Evolutionary conservation across 2,797 vertebrate species (phyloP).

Genomic region (Acanthurus leucopareius): DNA sequence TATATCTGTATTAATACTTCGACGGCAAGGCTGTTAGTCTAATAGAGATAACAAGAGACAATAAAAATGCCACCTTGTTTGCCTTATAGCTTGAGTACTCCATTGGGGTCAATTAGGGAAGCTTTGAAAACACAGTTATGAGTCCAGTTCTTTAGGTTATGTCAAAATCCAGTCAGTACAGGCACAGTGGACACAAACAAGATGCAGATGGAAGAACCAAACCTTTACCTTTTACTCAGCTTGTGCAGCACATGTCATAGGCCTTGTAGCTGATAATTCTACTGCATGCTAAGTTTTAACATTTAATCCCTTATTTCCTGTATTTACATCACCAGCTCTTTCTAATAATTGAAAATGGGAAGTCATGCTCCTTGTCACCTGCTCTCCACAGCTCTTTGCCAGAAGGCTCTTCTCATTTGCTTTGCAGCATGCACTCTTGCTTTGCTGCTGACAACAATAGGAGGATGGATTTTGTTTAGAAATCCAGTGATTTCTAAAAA

Average conservation of each 20-base stretch:
- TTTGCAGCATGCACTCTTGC: neutral
- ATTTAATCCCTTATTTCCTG: constrained; percentile 32
- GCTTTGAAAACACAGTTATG: constrained; percentile 3
- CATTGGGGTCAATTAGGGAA: neutral
- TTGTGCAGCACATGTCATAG: neutral
- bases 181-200: neutral
- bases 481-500: constrained; percentile 24
- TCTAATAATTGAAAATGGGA: constrained; percentile 31
- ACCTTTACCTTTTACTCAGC: neutral
- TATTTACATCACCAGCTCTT: constrained; percentile 26
- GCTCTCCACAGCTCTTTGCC: constrained; percentile 1
- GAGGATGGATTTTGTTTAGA: constrained; percentile 16
- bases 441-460: constrained; percentile 14
- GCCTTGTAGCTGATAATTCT: neutral
- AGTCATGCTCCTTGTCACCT: constrained; percentile 28
- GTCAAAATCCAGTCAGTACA: neutral
- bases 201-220: constrained; percentile 1
- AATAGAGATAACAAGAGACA: neutral
- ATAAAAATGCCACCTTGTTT: neutral
- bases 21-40: constrained; percentile 12
- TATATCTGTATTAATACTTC: constrained; percentile 19
- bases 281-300: constrained; percentile 3
- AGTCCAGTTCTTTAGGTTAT: neutral
- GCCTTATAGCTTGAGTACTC: neutral
- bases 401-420: constrained; percentile 10